These are phyloP conservation scores for Megaceryle torquata DNA, from an alignment of 2,113 vertebrate species.

Conservation along the genomic window DNA sequence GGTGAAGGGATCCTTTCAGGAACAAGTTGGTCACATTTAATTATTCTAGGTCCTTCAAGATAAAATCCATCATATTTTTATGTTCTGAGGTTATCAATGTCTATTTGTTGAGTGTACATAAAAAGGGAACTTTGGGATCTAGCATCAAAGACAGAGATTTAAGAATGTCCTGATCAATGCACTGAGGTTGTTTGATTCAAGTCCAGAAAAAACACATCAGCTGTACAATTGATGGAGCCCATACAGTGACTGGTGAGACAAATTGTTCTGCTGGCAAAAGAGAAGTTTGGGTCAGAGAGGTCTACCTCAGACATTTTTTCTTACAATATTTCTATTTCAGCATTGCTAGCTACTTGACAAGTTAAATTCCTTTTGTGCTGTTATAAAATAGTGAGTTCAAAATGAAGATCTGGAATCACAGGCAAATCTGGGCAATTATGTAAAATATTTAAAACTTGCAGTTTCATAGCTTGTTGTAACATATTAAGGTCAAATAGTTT, in stretches of 20 bases:
- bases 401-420: constrained; percentile 48
- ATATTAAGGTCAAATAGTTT: constrained; percentile 41
- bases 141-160: constrained; percentile 71
- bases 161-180: constrained; percentile 68
- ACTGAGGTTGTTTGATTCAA: constrained; percentile 69
- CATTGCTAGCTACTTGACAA: constrained; percentile 68
- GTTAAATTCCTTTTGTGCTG: constrained; percentile 61
- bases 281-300: constrained; percentile 71
- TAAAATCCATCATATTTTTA: constrained; percentile 66
- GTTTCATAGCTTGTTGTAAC: constrained; percentile 29
- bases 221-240: constrained; percentile 66
- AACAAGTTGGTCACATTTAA: constrained; percentile 63
- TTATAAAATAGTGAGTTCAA: constrained; percentile 67
- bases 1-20: constrained; percentile 70
- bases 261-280: constrained; percentile 62
- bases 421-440: constrained; percentile 50
- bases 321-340: constrained; percentile 71
- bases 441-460: constrained; percentile 48
- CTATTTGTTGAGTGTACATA: constrained; percentile 58
- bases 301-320: constrained; percentile 71
- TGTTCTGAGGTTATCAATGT: constrained; percentile 68
- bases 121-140: constrained; percentile 68
- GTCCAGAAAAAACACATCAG: constrained; percentile 69
- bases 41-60: constrained; percentile 73
- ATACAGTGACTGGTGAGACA: constrained; percentile 68